Base-by-base conservation (phyloP, 1,140 invertebrate genomes). In the Heliconius eleuchia region DNA sequence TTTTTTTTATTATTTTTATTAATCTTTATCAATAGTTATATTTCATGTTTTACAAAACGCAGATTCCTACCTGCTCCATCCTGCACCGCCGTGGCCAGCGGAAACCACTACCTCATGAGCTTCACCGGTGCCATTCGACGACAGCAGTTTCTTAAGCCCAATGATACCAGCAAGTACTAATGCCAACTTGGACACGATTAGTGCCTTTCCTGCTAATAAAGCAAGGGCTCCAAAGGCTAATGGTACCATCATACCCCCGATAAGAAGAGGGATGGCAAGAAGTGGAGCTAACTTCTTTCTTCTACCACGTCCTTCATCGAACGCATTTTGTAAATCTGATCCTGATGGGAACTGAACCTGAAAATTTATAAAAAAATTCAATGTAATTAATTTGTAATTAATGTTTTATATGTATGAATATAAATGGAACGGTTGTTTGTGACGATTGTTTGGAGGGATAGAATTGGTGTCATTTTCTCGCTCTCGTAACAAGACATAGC, bases 161-260 rank as follows among this genome's bases (percentile, higher is more conserved):
- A 98, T 97, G 81, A 98, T 98, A 77, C 96, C 97, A 46, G 97
- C 97, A 34, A 98, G 92, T 0, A 97, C 97, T 50, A 98, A 89
- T 9, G 97, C 97, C 70, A 98, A 91, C 88, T 98, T 98, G 86
- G 97, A 97, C 72, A 98, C 96, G 84, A 98, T 98, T 52, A 98
- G 92, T 52, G 97, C 97, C 90, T 98, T 98, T 78, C 97, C 97
- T 30, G 97, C 97, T 46, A 98, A 89, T 19, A 98, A 95, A 5
- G 97, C 97, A 7, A 98, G 91, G 4, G 97, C 97, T 71, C 97
- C 97, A 70, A 98, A 96, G 6, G 97, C 97, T 39, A 98, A 91
- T 2, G 97, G 97, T 19, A 98, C 96, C 86, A 98, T 92, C 82
- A 97, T 97, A 66, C 97, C 97, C 46, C 96, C 97, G 78, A 97